Conservation (phyloP, 2,888 invertebrate genomes). For the Vannuccia rotundouncinata region DNA sequence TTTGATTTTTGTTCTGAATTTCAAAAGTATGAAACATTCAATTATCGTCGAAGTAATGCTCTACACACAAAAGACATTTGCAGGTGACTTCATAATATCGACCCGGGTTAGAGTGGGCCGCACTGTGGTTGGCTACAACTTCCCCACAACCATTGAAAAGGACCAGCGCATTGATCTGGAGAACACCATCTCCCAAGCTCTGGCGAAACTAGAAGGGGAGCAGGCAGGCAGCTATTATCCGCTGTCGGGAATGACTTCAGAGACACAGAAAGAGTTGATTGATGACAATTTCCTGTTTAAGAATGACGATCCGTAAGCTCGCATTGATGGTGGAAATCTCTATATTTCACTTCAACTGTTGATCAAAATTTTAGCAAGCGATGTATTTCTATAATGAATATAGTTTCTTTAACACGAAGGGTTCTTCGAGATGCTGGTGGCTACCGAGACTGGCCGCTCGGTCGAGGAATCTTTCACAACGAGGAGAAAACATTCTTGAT, state of each 20-base stretch:
- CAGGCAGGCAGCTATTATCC: conserved; percentile 90
- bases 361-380: neutral
- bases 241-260: conserved; percentile 88
- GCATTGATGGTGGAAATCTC: neutral
- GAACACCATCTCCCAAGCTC: conserved; percentile 62
- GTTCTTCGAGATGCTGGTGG: conserved; percentile 75
- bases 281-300: conserved; percentile 71
- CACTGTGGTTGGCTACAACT: conserved; percentile 81
- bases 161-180: conserved; percentile 89
- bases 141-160: conserved; percentile 84
- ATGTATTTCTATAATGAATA: neutral
- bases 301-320: conserved; percentile 37
- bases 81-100: conserved; percentile 72
- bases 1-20: too few relatives aligned
- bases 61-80: too few relatives aligned
- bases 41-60: too few relatives aligned
- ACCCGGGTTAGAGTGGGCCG: conserved; percentile 94
- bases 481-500: conserved; percentile 71
- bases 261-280: conserved; percentile 87
- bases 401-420: neutral
- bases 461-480: conserved; percentile 79
- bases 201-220: conserved; percentile 62
- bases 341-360: neutral
- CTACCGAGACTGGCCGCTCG: conserved; percentile 85
- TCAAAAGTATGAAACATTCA: too few relatives aligned